Base-by-base conservation (phyloP, 2,888 invertebrate genomes). In the Dorcus hopei region DNA sequence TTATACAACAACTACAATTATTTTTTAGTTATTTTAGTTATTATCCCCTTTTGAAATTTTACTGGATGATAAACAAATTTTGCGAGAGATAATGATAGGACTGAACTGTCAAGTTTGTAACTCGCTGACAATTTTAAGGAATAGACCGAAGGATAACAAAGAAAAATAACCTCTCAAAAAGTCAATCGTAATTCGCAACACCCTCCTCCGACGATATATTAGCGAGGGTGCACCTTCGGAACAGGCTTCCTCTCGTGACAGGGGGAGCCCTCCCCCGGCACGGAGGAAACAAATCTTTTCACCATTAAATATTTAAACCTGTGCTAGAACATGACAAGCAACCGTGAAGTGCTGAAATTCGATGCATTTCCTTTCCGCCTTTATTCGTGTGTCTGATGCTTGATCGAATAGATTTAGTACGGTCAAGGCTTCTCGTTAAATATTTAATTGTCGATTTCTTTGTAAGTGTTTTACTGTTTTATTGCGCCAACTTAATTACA, bases 291-390 rank as follows among this genome's bases (percentile, higher is more conserved):
- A 65, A 65, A 67, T 67, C 67, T 67, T 67, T 64, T 58, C 51
- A 51, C 52, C 65, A 65, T 67, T 65, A 67, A 62, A 67, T 64
- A 67, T 67, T 65, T 62, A 67, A 61, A 63, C 59, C 54, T 59
- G 53, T 59, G 55, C 56, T 49, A 57, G 50, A 52, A 60, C 61
- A 61, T 48, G 62, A 59, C 62, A 59, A 59, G 64, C 62, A 53
- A 62, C 54, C 56, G 51, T 58, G 47, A 51, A 52, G 57, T 58
- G 57, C 49, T 54, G 39, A 56, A n/a, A 38, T 39, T 38, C 38
- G 16, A 26, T 38, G 39, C 39, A 38, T 16, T 50, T 45, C 23
- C 45, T 45, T 45, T 45, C 19, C 8, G 9, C 45, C 3, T 45
- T 45, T 11, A 16, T 19, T 8, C 11, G 41, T 19, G 45, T 6